Conservation (phyloP, 2,888 invertebrate species). For the Toxonevra muliebris region DNA sequence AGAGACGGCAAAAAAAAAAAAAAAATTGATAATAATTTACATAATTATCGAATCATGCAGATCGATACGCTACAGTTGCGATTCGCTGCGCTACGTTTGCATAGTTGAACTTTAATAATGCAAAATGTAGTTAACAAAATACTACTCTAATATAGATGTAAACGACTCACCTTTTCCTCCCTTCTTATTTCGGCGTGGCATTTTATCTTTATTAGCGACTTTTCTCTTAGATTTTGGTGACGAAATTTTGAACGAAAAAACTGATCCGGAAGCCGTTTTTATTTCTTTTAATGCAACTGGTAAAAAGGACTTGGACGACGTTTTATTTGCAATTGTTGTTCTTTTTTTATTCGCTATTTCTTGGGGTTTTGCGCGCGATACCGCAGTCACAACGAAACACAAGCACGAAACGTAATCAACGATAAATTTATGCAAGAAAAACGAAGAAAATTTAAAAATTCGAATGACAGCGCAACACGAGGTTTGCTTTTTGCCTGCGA, state of each 20-base stretch:
- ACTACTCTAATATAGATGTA: neutral
- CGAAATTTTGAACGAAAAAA: constrained; percentile 32
- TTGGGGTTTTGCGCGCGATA: constrained; percentile 17
- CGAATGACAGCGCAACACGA: constrained; percentile 29
- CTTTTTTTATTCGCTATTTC: constrained; percentile 2
- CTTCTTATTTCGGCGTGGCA: constrained; percentile 63
- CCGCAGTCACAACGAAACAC: constrained; percentile 4
- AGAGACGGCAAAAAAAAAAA: no score
- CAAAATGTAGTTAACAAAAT: neutral
- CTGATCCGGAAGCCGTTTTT: constrained; percentile 14
- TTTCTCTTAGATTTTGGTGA: constrained; percentile 31
- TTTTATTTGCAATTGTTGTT: constrained; percentile 1
- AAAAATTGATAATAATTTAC: no score
- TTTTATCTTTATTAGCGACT: constrained; percentile 46
- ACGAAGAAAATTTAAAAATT: neutral
- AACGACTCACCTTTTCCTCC: constrained; percentile 60
- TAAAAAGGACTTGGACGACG: constrained; percentile 3
- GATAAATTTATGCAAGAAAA: constrained; percentile 7
- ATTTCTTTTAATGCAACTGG: neutral
- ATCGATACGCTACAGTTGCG: no score
- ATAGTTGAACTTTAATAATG: neutral
- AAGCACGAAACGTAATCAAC: constrained; percentile 11
- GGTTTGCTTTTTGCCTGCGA: constrained; percentile 5
- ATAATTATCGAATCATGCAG: no score
- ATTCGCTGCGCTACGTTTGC: no score